Evolutionary conservation across 2,888 invertebrate species (phyloP), one percentile per base, ranked within the genome.

Genomic region (Podotricha telesiphe): DNA sequence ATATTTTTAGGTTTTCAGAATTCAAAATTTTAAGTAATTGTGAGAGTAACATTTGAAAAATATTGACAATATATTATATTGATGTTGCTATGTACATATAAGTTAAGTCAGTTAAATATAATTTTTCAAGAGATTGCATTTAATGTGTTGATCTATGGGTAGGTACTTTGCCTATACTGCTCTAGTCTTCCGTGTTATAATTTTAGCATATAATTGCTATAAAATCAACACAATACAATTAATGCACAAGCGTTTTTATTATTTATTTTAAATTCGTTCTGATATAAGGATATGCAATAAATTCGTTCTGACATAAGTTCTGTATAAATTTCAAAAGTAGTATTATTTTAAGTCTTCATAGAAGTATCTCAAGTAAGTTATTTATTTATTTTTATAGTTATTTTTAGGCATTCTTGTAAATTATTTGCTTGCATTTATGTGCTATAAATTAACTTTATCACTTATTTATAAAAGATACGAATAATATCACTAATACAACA

Each of bases 141-240:
- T 22, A 20, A 42, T 11, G 17, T 17, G 13, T 48, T 62, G 22
- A 62, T 47, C 28, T 62, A 47, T 62, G 13, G 34, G 13, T 17
- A 61, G 20, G 5, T 45, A n/a, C n/a, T n/a, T n/a, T n/a, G 45
- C n/a, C 56, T 55, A 47, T 45, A 56, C 47, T 28, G 28, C 19
- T 55, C 34, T 51, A 59, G 59, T 6, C 64, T 65, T 65, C 64
- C 64, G 53, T 8, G 34, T 65, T 65, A 37, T 56, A 65, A 47
- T 47, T 56, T 56, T 56, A 47, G n/a, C 15, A 55, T 47, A 37
- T 62, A 62, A 47, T 62, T 47, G 47, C 19, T 37, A 47, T 28
- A 65, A 65, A 65, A 56, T 56, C 56, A 65, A 45, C 13, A 55
- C 61, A 34, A 62, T 34, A 37, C 19, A 56, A 55, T 56, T 45